Base-by-base conservation (phyloP, 2,888 invertebrate genomes). In the Hedychridium roseum region DNA sequence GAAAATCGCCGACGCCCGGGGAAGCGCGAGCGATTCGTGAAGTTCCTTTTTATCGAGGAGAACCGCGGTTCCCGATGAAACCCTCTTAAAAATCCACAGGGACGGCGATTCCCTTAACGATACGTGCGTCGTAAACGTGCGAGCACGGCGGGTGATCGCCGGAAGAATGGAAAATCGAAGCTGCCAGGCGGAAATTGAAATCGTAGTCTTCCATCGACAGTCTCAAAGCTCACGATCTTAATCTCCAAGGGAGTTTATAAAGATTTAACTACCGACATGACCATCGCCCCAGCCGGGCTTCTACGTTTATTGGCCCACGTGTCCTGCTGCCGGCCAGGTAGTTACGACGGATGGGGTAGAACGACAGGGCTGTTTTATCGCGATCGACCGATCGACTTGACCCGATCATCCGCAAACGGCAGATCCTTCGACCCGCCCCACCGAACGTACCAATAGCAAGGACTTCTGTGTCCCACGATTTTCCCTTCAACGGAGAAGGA, bases 341-440 rank as follows among this genome's bases (percentile, higher is more conserved):
- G 3, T 7, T 4, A 5, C n/a, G 31, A 31, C 3, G 15, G 31
- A 14, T 17, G 26, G 18, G 38, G 15, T 21, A 30, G 32, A 52
- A 31, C 30, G 38, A 31, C 23, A 42, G 44, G 27, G 20, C 20
- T 35, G 17, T 21, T 37, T 12, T 16, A 38, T 11, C 30, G 12
- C 5, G 11, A 47, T 11, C 26, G 26, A 35, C 36, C 35, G n/a
- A 50, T 54, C 47, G 44, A 50, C 50, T 50, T 50, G 43, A 27
- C 47, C 44, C 46, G 46, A 46, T 54, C 49, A 54, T 43, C 43
- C 45, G 49, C 45, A 39, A 53, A 49, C n/a, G n/a, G n/a, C n/a
- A n/a, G n/a, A n/a, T n/a, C n/a, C n/a, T n/a, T n/a, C n/a, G n/a
- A n/a, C n/a, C n/a, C n/a, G n/a, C n/a, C n/a, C n/a, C 40, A 28